Evolutionary conservation across 1,140 invertebrate genomes (phyloP), one percentile per base, ranked within the genome.

Genomic region (Drosophila subpulchrella): DNA sequence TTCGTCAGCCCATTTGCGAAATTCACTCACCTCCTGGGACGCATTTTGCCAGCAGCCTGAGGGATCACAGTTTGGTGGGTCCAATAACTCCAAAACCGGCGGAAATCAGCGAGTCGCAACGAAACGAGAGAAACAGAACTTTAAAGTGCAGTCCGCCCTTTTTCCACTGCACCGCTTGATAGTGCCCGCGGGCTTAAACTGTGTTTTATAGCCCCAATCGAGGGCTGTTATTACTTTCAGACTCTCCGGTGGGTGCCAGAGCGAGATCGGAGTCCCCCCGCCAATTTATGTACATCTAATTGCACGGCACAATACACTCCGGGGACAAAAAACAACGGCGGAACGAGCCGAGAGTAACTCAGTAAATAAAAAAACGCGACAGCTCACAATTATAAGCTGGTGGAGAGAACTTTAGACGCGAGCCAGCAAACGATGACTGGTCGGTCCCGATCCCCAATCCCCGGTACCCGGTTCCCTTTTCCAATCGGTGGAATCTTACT

Each of bases 211-310:
- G 48, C 36, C 36, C 27, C 48, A 27, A 58, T 58, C 48, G 61
- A 20, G 60, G 44, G 50, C 36, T 61, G 55, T 36, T 68, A 53
- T 68, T 68, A 68, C 27, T 68, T 39, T 38, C 27, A 24, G 27
- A n/a, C 60, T 41, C 65, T 68, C 38, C 41, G 17, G 17, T 38
- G 42, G 56, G 56, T 58, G 44, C 32, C 15, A 24, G 15, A 24
- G 63, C 32, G 50, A 71, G 48, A 46, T 39, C 30, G 62, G 41
- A 20, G 50, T 62, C 17, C 42, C 38, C 70, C 68, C 38, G 17
- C 59, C 41, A 67, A 75, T 77, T 70, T 70, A 77, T 77, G 73
- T 75, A 75, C 73, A 75, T 75, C 61, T 75, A 75, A 75, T 75
- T 75, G 72, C 54, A 71, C 68, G 51, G 68, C 41, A 71, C 65